A percentile compares a stretch with the other conserved stretches of the same genome.
Conservation (phyloP, 2,888 invertebrate genomes). For the Ochropleura leucogaster region DNA sequence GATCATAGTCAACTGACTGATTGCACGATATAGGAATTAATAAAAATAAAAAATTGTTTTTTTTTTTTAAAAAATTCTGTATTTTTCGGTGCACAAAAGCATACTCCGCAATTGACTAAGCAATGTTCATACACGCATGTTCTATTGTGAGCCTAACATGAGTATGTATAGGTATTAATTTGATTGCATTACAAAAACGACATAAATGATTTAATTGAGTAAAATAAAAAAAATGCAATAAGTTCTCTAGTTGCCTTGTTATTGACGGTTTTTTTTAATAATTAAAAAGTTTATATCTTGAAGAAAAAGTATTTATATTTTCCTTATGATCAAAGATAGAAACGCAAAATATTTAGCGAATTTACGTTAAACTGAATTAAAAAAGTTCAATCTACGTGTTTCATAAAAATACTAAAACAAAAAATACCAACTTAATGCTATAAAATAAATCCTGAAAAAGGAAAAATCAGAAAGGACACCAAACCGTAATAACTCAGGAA, state of each 20-base stretch:
- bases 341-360: background rate
- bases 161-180: background rate
- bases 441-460: conserved; percentile 22
- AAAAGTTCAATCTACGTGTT: background rate
- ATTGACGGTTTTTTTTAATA: background rate
- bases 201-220: background rate
- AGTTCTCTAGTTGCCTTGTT: background rate
- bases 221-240: background rate
- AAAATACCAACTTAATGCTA: background rate
- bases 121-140: background rate
- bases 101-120: background rate
- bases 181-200: background rate
- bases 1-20: too few species aligned
- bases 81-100: background rate
- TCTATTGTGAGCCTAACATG: background rate
- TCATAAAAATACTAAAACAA: conserved; percentile 20
- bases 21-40: too few species aligned
- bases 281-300: background rate
- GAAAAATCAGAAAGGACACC: conserved; percentile 32
- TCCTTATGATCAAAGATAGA: background rate
- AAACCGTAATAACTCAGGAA: conserved; percentile 32
- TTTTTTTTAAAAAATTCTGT: background rate
- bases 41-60: too few species aligned
- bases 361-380: background rate
- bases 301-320: background rate